Evolutionary conservation across 2,113 vertebrate genomes (phyloP), one percentile per base, ranked within the genome.

Genomic region (Acrocephalus kingi): DNA sequence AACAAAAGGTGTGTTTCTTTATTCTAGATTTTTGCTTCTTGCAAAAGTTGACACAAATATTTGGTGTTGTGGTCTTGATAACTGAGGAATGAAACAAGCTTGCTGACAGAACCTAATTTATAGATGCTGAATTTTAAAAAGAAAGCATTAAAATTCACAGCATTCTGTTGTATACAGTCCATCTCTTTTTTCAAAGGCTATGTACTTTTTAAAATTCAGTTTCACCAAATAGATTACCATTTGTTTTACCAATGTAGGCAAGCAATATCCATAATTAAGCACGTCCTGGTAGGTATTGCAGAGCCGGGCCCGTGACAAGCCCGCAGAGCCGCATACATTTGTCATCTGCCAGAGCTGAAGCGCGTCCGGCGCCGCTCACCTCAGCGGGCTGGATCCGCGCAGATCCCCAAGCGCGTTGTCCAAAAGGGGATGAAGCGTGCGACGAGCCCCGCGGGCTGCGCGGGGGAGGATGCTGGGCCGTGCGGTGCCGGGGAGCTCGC

Each of bases 361-460:
- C 27, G 3, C 15, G 31, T 3, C 33, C 35, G 43, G 6, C 4
- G 33, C n/a, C 16, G 14, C 13, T 55, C 71, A 16, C 71, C 80
- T 23, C 1, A 2, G 49, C 56, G 15, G 73, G 31, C 56, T 8
- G 1, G 0, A 12, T 11, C 9, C 0, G 49, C 16, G 33, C 89
- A 13, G 24, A 37, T 41, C 55, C 41, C 22, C 10, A 11, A 13
- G 52, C 35, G 19, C 0, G 2, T 30, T 83, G 63, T 25, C 85
- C 89, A 62, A 88, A 66, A 55, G 58, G 49, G 82, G 54, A 64
- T 13, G 84, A 59, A 48, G 41, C 45, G 17, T 48, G 61, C 79
- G 35, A 15, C 31, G 24, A 59, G 75, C 54, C 56, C 80, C 19
- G 78, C 51, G 39, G 84, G 52, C 52, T 16, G 71, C 37, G 87